A percentile compares a stretch with the other conserved stretches of the same genome.
phyloP scores from a whole-genome alignment of 2,888 invertebrate genomes.

The Polietes domitor region DNA sequence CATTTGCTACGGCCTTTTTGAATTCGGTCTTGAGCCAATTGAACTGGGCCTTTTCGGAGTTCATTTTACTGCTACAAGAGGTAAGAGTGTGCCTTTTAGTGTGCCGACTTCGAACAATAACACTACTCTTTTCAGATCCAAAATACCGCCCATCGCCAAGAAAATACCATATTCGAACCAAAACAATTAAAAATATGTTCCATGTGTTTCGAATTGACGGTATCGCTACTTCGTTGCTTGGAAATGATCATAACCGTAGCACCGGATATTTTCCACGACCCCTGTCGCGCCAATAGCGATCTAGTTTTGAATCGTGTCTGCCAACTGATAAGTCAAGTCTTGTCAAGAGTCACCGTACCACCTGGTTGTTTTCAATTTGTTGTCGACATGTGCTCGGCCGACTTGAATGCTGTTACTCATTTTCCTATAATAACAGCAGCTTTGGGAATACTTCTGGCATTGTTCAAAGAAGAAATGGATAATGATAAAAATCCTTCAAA shows the following conservation, averaged over 20 bases:
- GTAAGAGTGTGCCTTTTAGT: constrained; percentile 75
- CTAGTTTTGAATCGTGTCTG: constrained; percentile 87
- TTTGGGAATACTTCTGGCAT: constrained; percentile 84
- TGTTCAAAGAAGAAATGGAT: constrained; percentile 82
- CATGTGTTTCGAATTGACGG: constrained; percentile 91
- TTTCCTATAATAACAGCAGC: constrained; percentile 86
- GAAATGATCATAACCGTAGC: constrained; percentile 89
- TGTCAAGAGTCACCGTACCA: constrained; percentile 89
- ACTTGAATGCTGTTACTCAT: constrained; percentile 85
- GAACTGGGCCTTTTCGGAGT: constrained; percentile 94
- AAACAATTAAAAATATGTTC: constrained; percentile 91
- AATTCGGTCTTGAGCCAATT: constrained; percentile 91
- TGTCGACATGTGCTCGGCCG: constrained; percentile 84
- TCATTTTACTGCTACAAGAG: constrained; percentile 92
- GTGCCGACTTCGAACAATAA: too few relatives aligned
- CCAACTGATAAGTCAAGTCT: constrained; percentile 89
- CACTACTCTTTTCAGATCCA: constrained; percentile 82
- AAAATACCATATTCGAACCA: constrained; percentile 85
- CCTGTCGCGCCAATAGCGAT: constrained; percentile 86
- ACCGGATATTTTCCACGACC: constrained; percentile 85
- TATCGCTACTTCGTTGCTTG: constrained; percentile 88
- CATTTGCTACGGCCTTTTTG: constrained; percentile 86
- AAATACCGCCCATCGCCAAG: constrained; percentile 83
- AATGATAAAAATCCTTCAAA: constrained; percentile 77
- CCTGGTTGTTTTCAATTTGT: constrained; percentile 86